A percentile compares a stretch with the other conserved stretches of the same genome.
phyloP scores from a whole-genome alignment of 2,888 invertebrate species.

The Agriopis marginaria region DNA sequence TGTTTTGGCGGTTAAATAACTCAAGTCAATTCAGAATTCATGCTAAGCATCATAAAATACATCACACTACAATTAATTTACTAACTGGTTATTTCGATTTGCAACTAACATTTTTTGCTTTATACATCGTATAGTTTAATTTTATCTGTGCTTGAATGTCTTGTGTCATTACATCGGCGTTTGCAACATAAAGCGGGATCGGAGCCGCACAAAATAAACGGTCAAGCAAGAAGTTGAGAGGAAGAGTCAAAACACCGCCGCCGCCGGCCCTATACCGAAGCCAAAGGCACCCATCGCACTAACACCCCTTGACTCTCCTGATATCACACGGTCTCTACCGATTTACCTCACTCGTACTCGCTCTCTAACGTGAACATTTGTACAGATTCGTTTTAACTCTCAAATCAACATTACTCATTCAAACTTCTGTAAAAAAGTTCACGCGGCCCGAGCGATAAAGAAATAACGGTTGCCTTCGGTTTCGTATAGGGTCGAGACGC shows the following conservation, averaged over 20 bases:
- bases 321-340: constrained; percentile 28
- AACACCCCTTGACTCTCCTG: constrained; percentile 49
- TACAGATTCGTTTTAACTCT: constrained; percentile 10
- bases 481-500: constrained; percentile 88
- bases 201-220: constrained; percentile 6
- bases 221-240: constrained; percentile 59
- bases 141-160: neutral
- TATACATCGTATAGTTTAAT: neutral
- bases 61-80: neutral
- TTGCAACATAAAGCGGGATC: constrained; percentile 14
- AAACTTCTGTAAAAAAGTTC: constrained; percentile 27
- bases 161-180: neutral
- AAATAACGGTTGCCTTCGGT: constrained; percentile 92
- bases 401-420: neutral
- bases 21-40: neutral
- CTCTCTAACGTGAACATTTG: constrained; percentile 32
- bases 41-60: neutral
- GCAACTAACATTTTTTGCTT: constrained; percentile 11
- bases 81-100: neutral
- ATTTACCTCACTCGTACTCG: constrained; percentile 32
- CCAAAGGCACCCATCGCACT: constrained; percentile 81
- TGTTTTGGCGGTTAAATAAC: neutral
- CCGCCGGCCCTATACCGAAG: constrained; percentile 74
- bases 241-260: constrained; percentile 59
- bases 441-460: constrained; percentile 29